Evolutionary conservation across 2,113 vertebrate genomes (phyloP).

Genomic region (Eretmochelys imbricata): DNA sequence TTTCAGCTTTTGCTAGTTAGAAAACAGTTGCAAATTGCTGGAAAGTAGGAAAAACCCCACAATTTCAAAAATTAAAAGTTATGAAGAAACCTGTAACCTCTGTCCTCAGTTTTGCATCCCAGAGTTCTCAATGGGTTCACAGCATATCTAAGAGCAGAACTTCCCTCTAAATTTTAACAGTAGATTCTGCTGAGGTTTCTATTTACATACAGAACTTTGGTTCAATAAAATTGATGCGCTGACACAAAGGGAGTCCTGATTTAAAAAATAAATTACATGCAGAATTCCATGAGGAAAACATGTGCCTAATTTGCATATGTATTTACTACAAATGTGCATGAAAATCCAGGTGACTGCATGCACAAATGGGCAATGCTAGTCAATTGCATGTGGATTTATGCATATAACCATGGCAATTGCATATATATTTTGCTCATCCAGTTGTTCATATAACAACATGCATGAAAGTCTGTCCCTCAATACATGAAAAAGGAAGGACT

Average conservation of each 20-base stretch:
- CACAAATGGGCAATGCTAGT: not conserved
- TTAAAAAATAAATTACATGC: no score
- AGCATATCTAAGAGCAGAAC: constrained; percentile 28
- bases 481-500: not conserved
- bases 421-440: not conserved
- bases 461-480: not conserved
- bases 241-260: not conserved
- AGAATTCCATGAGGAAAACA: not conserved
- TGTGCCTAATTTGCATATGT: constrained; percentile 3
- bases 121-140: not conserved
- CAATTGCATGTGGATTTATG: not conserved
- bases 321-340: not conserved
- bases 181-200: constrained; percentile 20
- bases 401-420: not conserved
- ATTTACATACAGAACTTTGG: constrained; percentile 46
- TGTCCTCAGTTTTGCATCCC: not conserved
- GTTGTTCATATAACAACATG: not conserved
- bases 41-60: not conserved
- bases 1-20: not conserved
- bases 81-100: not conserved
- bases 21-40: not conserved
- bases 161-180: constrained; percentile 15
- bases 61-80: not conserved
- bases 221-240: constrained; percentile 9
- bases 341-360: constrained; percentile 29